phyloP scores from a whole-genome alignment of 1,140 invertebrate species.

The Adelges cooleyi region DNA sequence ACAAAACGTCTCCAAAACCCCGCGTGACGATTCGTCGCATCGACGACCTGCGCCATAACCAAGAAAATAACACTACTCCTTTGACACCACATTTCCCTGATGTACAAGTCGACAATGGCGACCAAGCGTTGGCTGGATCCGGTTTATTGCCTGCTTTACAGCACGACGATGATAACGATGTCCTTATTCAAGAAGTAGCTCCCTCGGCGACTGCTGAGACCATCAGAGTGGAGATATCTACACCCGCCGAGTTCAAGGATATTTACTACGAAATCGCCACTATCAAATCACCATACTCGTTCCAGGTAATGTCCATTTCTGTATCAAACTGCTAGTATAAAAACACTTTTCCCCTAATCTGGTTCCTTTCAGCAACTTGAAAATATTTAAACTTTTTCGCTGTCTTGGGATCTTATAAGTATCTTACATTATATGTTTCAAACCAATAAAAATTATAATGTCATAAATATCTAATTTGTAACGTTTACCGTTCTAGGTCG shows the following conservation, averaged over 20 bases:
- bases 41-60: constrained; percentile 41
- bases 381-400: no score
- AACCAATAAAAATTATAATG: no score
- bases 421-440: no score
- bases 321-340: no score
- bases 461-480: no score
- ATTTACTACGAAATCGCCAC: constrained; percentile 78
- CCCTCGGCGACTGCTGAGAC: constrained; percentile 54
- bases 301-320: constrained; percentile 56
- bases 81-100: constrained; percentile 35
- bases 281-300: constrained; percentile 76
- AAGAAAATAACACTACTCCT: constrained; percentile 41
- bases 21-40: constrained; percentile 66
- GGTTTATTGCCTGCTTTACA: constrained; percentile 32
- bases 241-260: constrained; percentile 67
- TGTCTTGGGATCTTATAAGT: no score
- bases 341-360: no score
- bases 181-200: constrained; percentile 38
- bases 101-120: constrained; percentile 30
- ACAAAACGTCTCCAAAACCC: constrained; percentile 75
- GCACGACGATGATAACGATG: constrained; percentile 41
- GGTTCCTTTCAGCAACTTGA: no score
- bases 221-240: constrained; percentile 73
- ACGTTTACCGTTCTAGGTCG: constrained; percentile 52
- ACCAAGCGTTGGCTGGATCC: constrained; percentile 33